These are phyloP conservation scores for Phymatocera aterrima DNA, from an alignment of 2,888 invertebrate species.

Conservation along the genomic window DNA sequence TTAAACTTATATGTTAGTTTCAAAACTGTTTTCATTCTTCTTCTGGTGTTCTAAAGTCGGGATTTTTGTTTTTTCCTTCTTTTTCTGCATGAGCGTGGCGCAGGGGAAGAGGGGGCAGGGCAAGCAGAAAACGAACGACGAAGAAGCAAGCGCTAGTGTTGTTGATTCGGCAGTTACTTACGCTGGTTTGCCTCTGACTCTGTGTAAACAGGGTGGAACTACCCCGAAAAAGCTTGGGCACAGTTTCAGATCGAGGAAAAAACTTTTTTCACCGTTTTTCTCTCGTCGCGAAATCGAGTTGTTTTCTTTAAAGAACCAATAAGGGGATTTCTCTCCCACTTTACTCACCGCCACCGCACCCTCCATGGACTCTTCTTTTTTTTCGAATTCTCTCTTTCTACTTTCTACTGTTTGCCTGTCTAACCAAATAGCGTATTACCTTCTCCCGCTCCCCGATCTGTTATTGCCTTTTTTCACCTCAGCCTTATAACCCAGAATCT, in stretches of 20 bases:
- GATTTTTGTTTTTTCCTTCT: not conserved
- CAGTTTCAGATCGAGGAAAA: slow-evolving; percentile 48
- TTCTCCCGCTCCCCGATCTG: slow-evolving; percentile 1
- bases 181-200: slow-evolving; percentile 54
- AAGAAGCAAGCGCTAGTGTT: slow-evolving; percentile 56
- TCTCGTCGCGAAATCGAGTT: slow-evolving; percentile 43
- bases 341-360: slow-evolving; percentile 16
- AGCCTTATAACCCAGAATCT: not conserved
- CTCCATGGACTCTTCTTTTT: slow-evolving; percentile 3
- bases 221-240: slow-evolving; percentile 49
- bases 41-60: not conserved
- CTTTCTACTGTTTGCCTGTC: slow-evolving; percentile 37
- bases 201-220: slow-evolving; percentile 55
- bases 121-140: slow-evolving; percentile 26
- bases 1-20: not conserved
- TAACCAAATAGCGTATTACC: slow-evolving; percentile 39
- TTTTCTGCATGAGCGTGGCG: too few relatives aligned
- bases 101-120: not conserved
- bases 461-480: slow-evolving; percentile 18
- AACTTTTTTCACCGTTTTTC: slow-evolving; percentile 46
- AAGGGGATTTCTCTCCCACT: slow-evolving; percentile 8
- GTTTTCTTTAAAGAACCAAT: slow-evolving; percentile 46
- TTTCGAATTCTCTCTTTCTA: slow-evolving; percentile 25
- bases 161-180: slow-evolving; percentile 61
- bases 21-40: not conserved